Base-by-base conservation (phyloP, 2,797 vertebrate genomes). In the Macropus fuliginosus region DNA sequence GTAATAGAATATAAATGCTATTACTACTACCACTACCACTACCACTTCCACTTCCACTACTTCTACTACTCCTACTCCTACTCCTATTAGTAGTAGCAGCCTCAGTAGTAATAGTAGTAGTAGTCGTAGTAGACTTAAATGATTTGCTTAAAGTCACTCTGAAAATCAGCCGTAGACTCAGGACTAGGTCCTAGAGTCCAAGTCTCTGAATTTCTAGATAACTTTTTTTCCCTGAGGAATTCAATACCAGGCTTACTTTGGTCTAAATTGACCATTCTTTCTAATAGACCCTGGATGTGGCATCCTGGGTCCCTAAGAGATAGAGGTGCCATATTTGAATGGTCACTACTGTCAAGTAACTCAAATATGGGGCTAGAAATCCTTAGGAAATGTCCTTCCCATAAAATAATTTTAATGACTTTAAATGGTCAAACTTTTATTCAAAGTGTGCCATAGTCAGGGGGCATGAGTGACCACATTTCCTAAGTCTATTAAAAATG, bases 281-380 rank as follows among this genome's bases (percentile, higher is more conserved):
- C 4, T 5, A 4, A 8, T 74, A 74, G 40, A 62, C 4, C 31
- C 31, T 62, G 31, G 31, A 74, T 74, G 62, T 74, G 34, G 16
- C n/a, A 18, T 74, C 34, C 62, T 14, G 91, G 54, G 21, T 12
- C 46, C 74, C 24, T 54, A 94, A 87, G 96, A 96, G 66, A 55
- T 55, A 90, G 50, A 95, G 94, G 57, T 93, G 59, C 59, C 59
- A 95, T 91, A 93, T 57, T 92, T 74, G 91, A 89, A 56, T 91
- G 93, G 57, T 94, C 46, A 54, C 95, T 62, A 91, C 4, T 28
- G 89, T 92, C 24, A 56, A 56, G 5, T 91, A 94, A 5, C 55
- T 96, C 66, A 97, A 95, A 92, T 59, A 92, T 59, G 94, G 57
- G 40, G 90, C 31, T 34, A n/a, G 62, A 74, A 74, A 40, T n/a